Evolutionary conservation across 2,113 vertebrate species (phyloP).

Genomic region (Carassius auratus): DNA sequence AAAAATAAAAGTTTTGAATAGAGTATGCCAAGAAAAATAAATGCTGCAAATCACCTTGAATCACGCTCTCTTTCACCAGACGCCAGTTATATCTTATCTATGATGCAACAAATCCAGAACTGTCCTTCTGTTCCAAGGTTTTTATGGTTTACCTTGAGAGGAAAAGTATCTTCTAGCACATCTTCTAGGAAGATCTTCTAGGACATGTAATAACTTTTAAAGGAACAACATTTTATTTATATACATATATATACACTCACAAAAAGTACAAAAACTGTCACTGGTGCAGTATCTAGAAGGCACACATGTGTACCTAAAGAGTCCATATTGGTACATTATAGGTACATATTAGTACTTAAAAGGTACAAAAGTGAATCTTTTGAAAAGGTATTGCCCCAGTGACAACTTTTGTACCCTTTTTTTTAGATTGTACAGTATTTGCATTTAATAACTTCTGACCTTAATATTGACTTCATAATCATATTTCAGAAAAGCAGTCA

Average conservation of each 20-base stretch:
- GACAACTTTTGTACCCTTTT: no score
- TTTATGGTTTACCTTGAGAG: neutral
- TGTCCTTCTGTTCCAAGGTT: neutral
- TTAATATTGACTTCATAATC: neutral
- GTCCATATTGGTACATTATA: no score
- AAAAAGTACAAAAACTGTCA: no score
- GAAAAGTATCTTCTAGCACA: neutral
- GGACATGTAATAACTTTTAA: neutral
- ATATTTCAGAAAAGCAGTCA: neutral
- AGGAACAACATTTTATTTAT: neutral
- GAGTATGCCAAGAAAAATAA: neutral
- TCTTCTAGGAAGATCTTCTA: neutral
- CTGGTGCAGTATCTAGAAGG: no score
- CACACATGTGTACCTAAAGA: no score
- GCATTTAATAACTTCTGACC: neutral
- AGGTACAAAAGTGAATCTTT: no score
- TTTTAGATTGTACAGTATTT: neutral
- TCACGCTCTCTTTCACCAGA: neutral
- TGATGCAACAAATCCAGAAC: neutral
- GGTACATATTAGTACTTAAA: no score
- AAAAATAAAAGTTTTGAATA: neutral
- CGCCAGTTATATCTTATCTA: neutral
- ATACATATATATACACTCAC: neutral
- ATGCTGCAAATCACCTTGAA: neutral
- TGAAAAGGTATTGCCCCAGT: no score